These are phyloP conservation scores for Perca fluviatilis DNA, from an alignment of 2,113 vertebrate genomes.

Conservation along the genomic window DNA sequence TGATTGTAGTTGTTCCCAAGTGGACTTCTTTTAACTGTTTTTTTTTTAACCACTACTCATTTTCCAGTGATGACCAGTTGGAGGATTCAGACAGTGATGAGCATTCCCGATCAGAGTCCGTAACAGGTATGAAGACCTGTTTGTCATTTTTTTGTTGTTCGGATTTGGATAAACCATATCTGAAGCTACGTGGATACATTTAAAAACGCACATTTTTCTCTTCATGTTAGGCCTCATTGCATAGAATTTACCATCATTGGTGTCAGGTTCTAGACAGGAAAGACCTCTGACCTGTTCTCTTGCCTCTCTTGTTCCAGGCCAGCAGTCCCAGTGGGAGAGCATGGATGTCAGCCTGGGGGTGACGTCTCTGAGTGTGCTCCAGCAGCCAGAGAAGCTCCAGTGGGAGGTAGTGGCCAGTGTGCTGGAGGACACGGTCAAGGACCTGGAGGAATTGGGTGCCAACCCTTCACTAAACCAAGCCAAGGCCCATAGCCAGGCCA, in stretches of 20 bases:
- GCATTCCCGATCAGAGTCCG: slow-evolving; percentile 97
- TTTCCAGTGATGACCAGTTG: slow-evolving; percentile 94
- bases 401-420: slow-evolving; percentile 99
- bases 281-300: neutral
- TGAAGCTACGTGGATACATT: neutral
- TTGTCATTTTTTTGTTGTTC: neutral
- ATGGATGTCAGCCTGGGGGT: slow-evolving; percentile 96
- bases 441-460: slow-evolving; percentile 97
- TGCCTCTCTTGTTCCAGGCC: slow-evolving; percentile 83
- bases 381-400: slow-evolving; percentile 98
- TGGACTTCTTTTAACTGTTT: neutral
- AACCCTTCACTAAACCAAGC: slow-evolving; percentile 91
- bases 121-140: slow-evolving; percentile 87
- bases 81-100: slow-evolving; percentile 99
- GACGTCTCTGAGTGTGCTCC: slow-evolving; percentile 95
- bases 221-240: neutral
- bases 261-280: neutral
- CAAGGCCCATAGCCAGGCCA: slow-evolving; percentile 89
- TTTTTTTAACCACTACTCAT: neutral
- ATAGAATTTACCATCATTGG: neutral
- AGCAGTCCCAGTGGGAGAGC: slow-evolving; percentile 94
- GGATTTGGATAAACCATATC: neutral
- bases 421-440: slow-evolving; percentile 98
- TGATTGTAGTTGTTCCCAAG: too few relatives aligned
- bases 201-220: neutral